Conservation (phyloP, 2,888 invertebrate genomes). For the Spodoptera picta region DNA sequence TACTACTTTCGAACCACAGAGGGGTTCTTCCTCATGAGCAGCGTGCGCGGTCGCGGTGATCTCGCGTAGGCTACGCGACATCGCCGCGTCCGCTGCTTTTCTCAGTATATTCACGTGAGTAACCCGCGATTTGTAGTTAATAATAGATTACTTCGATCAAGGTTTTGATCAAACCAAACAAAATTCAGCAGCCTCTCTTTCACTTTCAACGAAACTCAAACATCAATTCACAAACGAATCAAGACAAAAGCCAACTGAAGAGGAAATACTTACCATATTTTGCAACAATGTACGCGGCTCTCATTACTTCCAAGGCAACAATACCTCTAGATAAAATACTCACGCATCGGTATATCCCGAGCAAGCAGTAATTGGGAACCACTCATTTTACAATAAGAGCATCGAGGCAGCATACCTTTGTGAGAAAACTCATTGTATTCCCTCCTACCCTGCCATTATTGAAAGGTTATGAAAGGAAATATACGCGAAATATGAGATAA, state of each 20-base stretch:
- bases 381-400: slow-evolving; percentile 51
- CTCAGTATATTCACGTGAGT: too few species aligned
- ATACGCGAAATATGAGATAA: slow-evolving; percentile 45
- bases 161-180: too few species aligned
- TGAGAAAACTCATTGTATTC: slow-evolving; percentile 47
- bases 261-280: slow-evolving; percentile 34
- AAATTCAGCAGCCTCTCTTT: too few species aligned
- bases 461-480: slow-evolving; percentile 46
- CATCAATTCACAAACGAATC: not conserved
- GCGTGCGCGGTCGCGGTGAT: too few species aligned
- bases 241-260: slow-evolving; percentile 16
- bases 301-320: slow-evolving; percentile 7
- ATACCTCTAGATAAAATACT: slow-evolving; percentile 43
- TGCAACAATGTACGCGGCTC: slow-evolving; percentile 24
- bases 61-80: too few species aligned
- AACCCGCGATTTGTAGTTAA: too few species aligned
- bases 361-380: slow-evolving; percentile 57
- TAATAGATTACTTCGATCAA: too few species aligned
- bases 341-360: slow-evolving; percentile 38
- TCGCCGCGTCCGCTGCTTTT: too few species aligned
- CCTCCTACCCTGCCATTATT: slow-evolving; percentile 24
- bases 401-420: slow-evolving; percentile 38
- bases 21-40: too few species aligned
- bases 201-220: too few species aligned
- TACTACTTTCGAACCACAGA: too few species aligned